Base-by-base conservation (phyloP, 2,888 invertebrate genomes). In the Minunthozetes semirufus region DNA sequence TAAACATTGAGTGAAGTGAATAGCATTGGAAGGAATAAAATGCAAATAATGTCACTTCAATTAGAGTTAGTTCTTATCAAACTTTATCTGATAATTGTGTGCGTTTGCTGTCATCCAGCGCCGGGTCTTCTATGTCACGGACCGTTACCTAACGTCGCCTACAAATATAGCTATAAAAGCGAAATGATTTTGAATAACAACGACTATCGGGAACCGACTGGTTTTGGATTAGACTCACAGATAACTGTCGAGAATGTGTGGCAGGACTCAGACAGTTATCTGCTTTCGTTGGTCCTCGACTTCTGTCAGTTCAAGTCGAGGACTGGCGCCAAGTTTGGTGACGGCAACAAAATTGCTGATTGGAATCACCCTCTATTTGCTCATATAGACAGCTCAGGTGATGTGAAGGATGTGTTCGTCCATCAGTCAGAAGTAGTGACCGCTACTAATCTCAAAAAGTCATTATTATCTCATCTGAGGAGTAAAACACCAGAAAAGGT, bases 191-290 rank as follows among this genome's bases (percentile, higher is more conserved):
- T 76, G n/a, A 76, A 76, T 59, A 76, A 76, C 56, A 48, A 71
- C 72, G 76, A 76, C 56, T 73, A 72, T 33, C 22, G 68, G 46
- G 76, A 76, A 48, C 76, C 76, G 73, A 71, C 72, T 11, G 76
- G 75, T 22, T 76, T 76, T 72, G 61, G 71, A 33, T 46, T 63
- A 13, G 46, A 73, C 38, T 53, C 63, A 11, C 25, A 66, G n/a
- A 25, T 76, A 19, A n/a, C 33, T 5, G 66, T 76, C 25, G 70
- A 76, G 46, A 76, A 76, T 72, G 63, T 76, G 19, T 76, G 76
- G 76, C 73, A 76, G 72, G 66, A 76, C 72, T 27, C 53, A 17
- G 19, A 22, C 8, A 19, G 27, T 25, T 75, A 71, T 74, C 22
- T 76, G 59, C 11, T 53, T 1, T 38, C 50, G 17, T 17, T 75